Base-by-base conservation (phyloP, 2,888 invertebrate species). In the Incurvaria masculella region DNA sequence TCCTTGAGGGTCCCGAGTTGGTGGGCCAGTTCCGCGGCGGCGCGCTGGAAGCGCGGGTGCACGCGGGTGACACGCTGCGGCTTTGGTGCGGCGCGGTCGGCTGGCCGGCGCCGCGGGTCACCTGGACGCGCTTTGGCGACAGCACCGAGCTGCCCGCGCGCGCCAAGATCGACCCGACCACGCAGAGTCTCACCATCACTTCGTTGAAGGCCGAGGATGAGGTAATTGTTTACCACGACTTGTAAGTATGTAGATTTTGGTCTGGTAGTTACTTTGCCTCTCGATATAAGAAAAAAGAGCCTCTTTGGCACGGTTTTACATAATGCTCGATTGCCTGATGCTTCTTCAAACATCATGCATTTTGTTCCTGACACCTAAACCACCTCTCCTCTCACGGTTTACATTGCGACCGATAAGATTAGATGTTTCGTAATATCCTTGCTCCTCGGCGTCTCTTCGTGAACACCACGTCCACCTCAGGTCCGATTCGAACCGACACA, bases 81-180 rank as follows among this genome's bases (percentile, higher is more conserved):
- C 59, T 88, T 47, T 85, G 86, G 69, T 88, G 88, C 59, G 84
- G 83, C 1, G 84, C 78, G 0, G 81, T 81, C 11, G 86, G 85
- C 4, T 74, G 78, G 41, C 87, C 87, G 0, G 70, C 81, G 1
- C 87, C 88, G 1, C 65, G 60, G 14, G 74, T 86, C 4, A 68
- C 73, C 0, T 88, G 88, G 87, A 72, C 66, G 2, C 75, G 79
- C 49, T 33, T 33, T 11, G 1, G 63, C 73, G 56, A 85, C 72
- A 51, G 69, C 51, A 52, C 72, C 68, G 39, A 68, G 60, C 20
- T 83, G 72, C 79, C 83, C 4, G 59, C 61, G 1, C 62, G 65
- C 1, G 61, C 71, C 38, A 45, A 45, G 11, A 21, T 64, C 68
- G 2, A 52, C 64, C 51, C 52, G 66, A 63, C 57, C 76, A 48